A percentile compares a stretch with the other conserved stretches of the same genome.
phyloP scores from a whole-genome alignment of 2,797 vertebrate genomes.

The Sphenodon punctatus region DNA sequence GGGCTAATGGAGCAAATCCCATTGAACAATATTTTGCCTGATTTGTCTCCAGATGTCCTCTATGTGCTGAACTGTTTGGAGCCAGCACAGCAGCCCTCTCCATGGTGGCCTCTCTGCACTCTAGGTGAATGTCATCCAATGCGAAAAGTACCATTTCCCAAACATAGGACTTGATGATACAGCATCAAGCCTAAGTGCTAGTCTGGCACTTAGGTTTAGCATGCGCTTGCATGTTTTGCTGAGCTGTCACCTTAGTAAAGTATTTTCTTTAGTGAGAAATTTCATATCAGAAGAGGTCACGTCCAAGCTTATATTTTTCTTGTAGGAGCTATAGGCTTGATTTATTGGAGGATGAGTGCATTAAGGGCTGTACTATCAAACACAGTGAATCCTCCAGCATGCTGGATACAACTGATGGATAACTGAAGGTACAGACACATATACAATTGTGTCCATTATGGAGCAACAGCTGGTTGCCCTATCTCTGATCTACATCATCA shows the following conservation, averaged over 20 bases:
- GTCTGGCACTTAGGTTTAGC: neutral
- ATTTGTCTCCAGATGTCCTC: neutral
- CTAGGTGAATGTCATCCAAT: neutral
- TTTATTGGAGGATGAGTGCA: too few relatives aligned
- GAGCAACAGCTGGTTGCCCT: too few relatives aligned
- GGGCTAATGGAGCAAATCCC: neutral
- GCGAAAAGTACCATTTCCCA: too few relatives aligned
- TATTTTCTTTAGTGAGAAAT: neutral
- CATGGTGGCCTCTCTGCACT: neutral
- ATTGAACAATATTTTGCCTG: neutral
- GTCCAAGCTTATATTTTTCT: neutral
- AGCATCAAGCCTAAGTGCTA: too few relatives aligned
- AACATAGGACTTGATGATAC: too few relatives aligned
- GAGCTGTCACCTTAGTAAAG: neutral
- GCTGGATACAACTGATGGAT: too few relatives aligned
- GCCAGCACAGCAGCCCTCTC: neutral
- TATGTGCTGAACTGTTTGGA: neutral
- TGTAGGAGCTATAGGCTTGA: neutral
- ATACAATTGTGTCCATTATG: too few relatives aligned
- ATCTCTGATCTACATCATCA: too few relatives aligned
- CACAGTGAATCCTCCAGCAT: too few relatives aligned
- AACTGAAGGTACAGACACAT: too few relatives aligned
- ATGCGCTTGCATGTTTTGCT: neutral
- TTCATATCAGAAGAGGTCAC: neutral
- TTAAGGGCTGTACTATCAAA: too few relatives aligned